Base-by-base conservation (phyloP, 2,888 invertebrate species). In the Hipparchia sbordonii region DNA sequence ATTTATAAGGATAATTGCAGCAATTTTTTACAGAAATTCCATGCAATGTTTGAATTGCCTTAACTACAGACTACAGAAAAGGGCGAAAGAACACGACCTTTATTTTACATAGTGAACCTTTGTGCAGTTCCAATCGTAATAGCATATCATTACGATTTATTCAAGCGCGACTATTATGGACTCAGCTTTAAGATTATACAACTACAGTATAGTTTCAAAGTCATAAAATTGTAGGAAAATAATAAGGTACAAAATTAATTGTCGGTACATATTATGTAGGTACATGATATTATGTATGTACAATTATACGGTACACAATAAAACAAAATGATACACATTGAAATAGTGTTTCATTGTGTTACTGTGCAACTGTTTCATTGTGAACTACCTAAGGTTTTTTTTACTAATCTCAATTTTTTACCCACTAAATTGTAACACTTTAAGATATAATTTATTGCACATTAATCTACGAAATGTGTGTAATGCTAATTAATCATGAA, bases 71-170 rank as follows among this genome's bases (percentile, higher is more conserved):
- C 39, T 5, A 39, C 39, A 39, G 39, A 39, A 39, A 39, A 39
- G 39, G 39, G 23, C 5, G 33, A 52, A 39, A 39, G 65, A 65
- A 46, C 6, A 52, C 12, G 23, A 52, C 39, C 39, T 39, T 39
- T 39, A 65, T 52, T 66, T 66, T 66, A 52, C 13, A 13, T 48
- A 23, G 51, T 63, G 13, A 46, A 48, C n/a, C 63, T 51, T 66
- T 52, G 52, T 66, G 52, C 65, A 39, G 65, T 66, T 52, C 23
- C 51, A 66, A 52, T 33, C 39, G 51, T 66, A 66, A 63, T 63
- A 48, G 7, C 52, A 54, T 66, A 33, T 51, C 51, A 66, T 66
- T 66, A 66, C 33, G 33, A 39, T 66, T 39, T 66, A 52, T 66
- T 66, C 65, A 66, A 60, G 52, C 65, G 65, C 52, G 52, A 6